Conservation (phyloP, 2,888 invertebrate species). For the Netelia melanura region DNA sequence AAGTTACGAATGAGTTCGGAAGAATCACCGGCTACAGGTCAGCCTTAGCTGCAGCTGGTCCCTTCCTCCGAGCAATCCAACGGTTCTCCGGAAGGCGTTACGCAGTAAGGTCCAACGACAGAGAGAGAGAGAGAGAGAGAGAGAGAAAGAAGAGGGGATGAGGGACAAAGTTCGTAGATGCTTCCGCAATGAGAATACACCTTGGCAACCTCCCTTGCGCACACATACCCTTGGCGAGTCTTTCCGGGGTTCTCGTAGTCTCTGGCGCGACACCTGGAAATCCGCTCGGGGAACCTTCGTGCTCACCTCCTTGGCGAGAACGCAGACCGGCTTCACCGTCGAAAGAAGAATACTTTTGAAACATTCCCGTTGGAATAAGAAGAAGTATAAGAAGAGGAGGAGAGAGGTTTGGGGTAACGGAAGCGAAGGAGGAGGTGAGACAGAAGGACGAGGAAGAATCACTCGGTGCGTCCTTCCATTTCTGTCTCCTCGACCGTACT, state of each 20-base stretch:
- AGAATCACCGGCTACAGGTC: slow-evolving; percentile 32
- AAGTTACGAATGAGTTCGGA: slow-evolving; percentile 4
- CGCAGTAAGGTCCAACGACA: slow-evolving; percentile 1
- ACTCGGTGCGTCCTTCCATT: slow-evolving; percentile 22
- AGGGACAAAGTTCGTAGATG: slow-evolving; percentile 73
- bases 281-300: slow-evolving; percentile 49
- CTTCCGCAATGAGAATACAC: slow-evolving; percentile 74
- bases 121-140: slow-evolving; percentile 28
- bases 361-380: slow-evolving; percentile 59
- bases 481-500: slow-evolving; percentile 36
- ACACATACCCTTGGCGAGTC: slow-evolving; percentile 17
- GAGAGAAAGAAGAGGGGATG: slow-evolving; percentile 27
- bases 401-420: slow-evolving; percentile 25
- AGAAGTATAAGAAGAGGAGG: slow-evolving; percentile 34
- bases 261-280: slow-evolving; percentile 66
- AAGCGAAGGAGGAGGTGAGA: slow-evolving; percentile 32
- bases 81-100: slow-evolving; percentile 39
- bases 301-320: slow-evolving; percentile 51
- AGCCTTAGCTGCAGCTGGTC: slow-evolving; percentile 69
- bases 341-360: slow-evolving; percentile 70
- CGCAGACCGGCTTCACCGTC: slow-evolving; percentile 11
- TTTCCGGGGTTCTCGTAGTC: slow-evolving; percentile 53
- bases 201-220: slow-evolving; percentile 27
- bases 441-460: slow-evolving; percentile 25
- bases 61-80: slow-evolving; percentile 64